phyloP scores from a whole-genome alignment of 2,797 vertebrate species.

The Anisognathus igniventris region DNA sequence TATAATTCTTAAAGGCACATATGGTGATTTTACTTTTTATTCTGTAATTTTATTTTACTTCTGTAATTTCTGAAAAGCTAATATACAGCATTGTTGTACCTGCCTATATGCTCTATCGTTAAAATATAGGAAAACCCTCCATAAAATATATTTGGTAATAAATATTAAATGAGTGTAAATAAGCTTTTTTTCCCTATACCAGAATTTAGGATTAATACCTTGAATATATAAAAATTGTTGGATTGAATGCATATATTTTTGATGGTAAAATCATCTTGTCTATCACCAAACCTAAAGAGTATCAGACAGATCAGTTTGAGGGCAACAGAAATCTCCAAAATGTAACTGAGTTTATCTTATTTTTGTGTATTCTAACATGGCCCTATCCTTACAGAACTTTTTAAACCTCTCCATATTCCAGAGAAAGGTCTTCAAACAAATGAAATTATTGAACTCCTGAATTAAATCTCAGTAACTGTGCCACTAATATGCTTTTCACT shows the following conservation, averaged over 20 bases:
- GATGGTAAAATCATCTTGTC: background rate
- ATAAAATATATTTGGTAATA: background rate
- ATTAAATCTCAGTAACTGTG: background rate
- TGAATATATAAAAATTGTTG: background rate
- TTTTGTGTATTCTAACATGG: background rate
- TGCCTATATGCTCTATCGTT: background rate
- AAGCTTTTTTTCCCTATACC: rapidly evolving
- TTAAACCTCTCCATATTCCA: background rate
- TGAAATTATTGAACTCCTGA: background rate
- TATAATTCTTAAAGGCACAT: background rate
- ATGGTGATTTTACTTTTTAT: background rate
- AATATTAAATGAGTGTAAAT: background rate
- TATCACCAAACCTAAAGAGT: background rate
- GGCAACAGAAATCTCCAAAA: background rate
- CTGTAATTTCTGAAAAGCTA: background rate
- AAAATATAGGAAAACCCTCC: background rate
- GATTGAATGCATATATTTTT: background rate
- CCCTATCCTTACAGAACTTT: background rate
- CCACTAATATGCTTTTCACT: background rate
- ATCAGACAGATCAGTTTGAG: background rate
- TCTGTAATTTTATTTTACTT: background rate
- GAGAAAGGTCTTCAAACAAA: background rate
- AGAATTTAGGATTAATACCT: background rate
- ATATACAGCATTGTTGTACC: background rate
- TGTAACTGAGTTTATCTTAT: background rate